Evolutionary conservation across 2,888 invertebrate genomes (phyloP).

Genomic region (Aspidiotus rigidus): DNA sequence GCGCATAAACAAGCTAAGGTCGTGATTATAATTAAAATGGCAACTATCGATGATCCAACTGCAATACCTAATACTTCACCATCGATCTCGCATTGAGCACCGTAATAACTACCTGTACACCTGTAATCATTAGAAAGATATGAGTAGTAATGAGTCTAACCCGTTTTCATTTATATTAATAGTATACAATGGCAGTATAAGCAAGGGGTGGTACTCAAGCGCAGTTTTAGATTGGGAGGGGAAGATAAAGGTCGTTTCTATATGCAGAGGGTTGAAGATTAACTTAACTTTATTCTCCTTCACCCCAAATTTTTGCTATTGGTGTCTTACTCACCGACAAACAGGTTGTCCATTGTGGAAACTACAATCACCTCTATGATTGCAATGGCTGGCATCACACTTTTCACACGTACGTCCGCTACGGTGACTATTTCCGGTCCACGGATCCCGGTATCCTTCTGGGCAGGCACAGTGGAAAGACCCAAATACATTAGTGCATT

Average conservation of each 20-base stretch:
- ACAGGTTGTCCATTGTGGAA: constrained; percentile 64
- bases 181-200: too few species aligned
- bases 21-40: constrained; percentile 76
- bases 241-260: too few species aligned
- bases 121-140: constrained; percentile 44
- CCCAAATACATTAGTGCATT: constrained; percentile 75
- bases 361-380: constrained; percentile 73
- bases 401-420: constrained; percentile 68
- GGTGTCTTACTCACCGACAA: constrained; percentile 55
- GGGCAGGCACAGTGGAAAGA: constrained; percentile 69
- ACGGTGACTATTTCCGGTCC: constrained; percentile 55
- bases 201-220: too few species aligned
- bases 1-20: constrained; percentile 78
- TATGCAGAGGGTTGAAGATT: too few species aligned
- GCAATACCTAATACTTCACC: constrained; percentile 86
- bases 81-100: constrained; percentile 79
- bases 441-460: constrained; percentile 65
- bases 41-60: constrained; percentile 79
- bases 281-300: too few species aligned
- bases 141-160: too few species aligned
- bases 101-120: constrained; percentile 79
- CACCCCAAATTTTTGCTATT: background rate
- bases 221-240: too few species aligned
- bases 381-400: constrained; percentile 67
- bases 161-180: too few species aligned